Conservation (phyloP, 2,888 invertebrate species). For the Silvanus unidentatus region DNA sequence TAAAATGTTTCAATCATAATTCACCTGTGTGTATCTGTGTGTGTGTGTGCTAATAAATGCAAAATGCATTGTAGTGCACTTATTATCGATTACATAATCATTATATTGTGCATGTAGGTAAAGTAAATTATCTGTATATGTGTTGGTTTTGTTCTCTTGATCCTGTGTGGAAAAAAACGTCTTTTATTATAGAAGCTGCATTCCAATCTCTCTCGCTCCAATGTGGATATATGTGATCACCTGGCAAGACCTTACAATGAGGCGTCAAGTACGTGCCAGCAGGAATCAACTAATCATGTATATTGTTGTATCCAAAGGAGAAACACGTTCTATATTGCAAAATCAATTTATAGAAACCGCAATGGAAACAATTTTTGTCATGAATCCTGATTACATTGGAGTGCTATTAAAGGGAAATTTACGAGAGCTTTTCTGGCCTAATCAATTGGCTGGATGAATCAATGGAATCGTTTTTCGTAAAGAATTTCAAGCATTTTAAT, state of each 20-base stretch:
- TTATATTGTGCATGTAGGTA: neutral
- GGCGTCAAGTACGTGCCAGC: conserved; percentile 23
- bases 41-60: too few species aligned
- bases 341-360: conserved; percentile 7
- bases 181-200: conserved; percentile 17
- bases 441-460: too few species aligned
- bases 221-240: conserved; percentile 14
- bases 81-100: conserved; percentile 15
- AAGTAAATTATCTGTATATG: conserved; percentile 17
- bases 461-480: too few species aligned
- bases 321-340: conserved; percentile 12
- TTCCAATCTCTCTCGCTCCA: conserved; percentile 21
- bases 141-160: conserved; percentile 12
- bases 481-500: too few species aligned
- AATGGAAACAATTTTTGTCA: neutral
- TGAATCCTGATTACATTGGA: too few species aligned
- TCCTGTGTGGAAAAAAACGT: too few species aligned
- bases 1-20: too few species aligned
- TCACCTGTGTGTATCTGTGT: too few species aligned
- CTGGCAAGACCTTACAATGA: conserved; percentile 22
- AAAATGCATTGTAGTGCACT: too few species aligned
- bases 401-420: too few species aligned
- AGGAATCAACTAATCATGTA: conserved; percentile 15
- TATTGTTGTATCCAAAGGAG: conserved; percentile 14
- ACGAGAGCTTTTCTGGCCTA: too few species aligned